phyloP scores from a whole-genome alignment of 2,113 vertebrate genomes.

The Heteronetta atricapilla region DNA sequence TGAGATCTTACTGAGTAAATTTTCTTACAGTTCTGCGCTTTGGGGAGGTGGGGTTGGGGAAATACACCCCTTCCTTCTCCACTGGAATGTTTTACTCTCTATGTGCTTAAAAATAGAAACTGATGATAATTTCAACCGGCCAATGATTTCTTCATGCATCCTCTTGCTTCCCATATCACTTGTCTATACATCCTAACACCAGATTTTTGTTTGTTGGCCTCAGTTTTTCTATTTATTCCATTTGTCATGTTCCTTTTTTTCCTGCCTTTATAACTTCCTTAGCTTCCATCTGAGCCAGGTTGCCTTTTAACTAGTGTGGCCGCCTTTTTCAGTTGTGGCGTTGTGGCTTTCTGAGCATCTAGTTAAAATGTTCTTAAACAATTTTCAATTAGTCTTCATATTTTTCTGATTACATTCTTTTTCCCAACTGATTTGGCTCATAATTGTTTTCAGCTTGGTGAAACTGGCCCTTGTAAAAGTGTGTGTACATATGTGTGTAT shows the following conservation, averaged over 20 bases:
- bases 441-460: slow-evolving; percentile 62
- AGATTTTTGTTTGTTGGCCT: not conserved
- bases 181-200: not conserved
- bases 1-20: not conserved
- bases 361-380: slow-evolving; percentile 66
- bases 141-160: not conserved
- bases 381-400: slow-evolving; percentile 64
- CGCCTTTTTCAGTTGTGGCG: slow-evolving; percentile 47
- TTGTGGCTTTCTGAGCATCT: slow-evolving; percentile 66
- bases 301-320: slow-evolving; percentile 31
- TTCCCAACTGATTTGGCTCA: slow-evolving; percentile 26
- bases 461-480: not conserved
- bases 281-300: slow-evolving; percentile 29
- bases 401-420: slow-evolving; percentile 60
- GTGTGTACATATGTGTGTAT: not conserved
- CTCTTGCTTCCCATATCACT: not conserved
- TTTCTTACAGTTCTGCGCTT: not conserved
- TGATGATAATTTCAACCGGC: not conserved
- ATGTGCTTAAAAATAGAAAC: not conserved
- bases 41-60: not conserved
- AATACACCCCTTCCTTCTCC: not conserved
- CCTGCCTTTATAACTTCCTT: not conserved
- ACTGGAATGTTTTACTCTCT: not conserved
- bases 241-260: not conserved
- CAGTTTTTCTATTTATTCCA: not conserved